Evolutionary conservation across 1,140 invertebrate genomes (phyloP).

Genomic region (Lutraria rhynchaena): DNA sequence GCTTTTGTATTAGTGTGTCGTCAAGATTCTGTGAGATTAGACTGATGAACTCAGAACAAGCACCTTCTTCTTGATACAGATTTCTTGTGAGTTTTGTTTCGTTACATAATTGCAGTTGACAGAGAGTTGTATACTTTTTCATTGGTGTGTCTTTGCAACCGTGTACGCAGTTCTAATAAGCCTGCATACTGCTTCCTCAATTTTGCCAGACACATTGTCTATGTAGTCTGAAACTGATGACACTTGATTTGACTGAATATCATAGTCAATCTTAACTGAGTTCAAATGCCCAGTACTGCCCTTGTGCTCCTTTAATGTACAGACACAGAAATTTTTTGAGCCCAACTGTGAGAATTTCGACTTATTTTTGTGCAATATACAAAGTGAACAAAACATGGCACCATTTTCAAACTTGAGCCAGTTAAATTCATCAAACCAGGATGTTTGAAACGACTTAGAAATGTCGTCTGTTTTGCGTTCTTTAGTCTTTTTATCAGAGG

Average conservation of each 20-base stretch:
- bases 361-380: not conserved
- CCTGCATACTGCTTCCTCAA: not conserved
- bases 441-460: not conserved
- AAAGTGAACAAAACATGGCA: not conserved
- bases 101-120: not conserved
- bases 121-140: not conserved
- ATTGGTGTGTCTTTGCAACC: not conserved
- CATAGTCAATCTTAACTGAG: not conserved
- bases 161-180: slow-evolving; percentile 1
- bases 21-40: not conserved
- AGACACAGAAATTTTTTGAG: not conserved
- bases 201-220: not conserved
- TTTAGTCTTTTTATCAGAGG: not conserved
- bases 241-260: not conserved
- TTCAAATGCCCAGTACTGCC: not conserved
- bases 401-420: slow-evolving; percentile 3
- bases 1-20: not conserved
- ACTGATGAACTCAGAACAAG: not conserved
- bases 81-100: not conserved
- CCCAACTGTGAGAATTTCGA: not conserved
- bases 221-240: slow-evolving; percentile 5
- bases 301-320: not conserved
- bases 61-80: not conserved
- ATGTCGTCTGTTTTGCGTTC: not conserved
- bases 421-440: not conserved